Conservation (phyloP, 2,888 invertebrate species). For the Drosophila fungiperda region DNA sequence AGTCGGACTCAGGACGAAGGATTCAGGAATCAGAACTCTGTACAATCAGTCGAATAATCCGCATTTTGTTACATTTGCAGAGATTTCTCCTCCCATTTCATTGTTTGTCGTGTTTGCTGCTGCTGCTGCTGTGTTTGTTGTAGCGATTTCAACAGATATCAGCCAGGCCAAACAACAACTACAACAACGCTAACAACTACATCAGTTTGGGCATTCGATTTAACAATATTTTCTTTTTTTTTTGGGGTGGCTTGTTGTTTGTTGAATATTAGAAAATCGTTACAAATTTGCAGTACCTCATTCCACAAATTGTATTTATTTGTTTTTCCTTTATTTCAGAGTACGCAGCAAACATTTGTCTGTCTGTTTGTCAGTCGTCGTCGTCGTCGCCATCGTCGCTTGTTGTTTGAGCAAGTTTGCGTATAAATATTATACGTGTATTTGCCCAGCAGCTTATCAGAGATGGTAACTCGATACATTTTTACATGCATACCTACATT, state of each 20-base stretch:
- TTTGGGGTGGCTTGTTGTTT: constrained; percentile 69
- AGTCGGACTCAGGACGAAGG: neutral
- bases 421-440: constrained; percentile 81
- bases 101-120: constrained; percentile 25
- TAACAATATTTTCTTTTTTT: constrained; percentile 1
- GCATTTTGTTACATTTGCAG: constrained; percentile 80
- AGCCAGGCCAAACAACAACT: constrained; percentile 32
- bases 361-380: constrained; percentile 49
- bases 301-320: constrained; percentile 34
- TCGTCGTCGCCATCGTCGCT: constrained; percentile 9
- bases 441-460: constrained; percentile 85
- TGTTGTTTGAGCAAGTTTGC: constrained; percentile 80
- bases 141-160: constrained; percentile 80
- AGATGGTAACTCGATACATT: constrained; percentile 85
- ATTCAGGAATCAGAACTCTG: neutral
- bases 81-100: constrained; percentile 48
- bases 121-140: constrained; percentile 63
- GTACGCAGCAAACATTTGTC: constrained; percentile 2
- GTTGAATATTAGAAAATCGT: constrained; percentile 83
- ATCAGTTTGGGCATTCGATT: constrained; percentile 27
- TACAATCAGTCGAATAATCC: constrained; percentile 65
- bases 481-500: constrained; percentile 37
- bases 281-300: constrained; percentile 73
- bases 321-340: constrained; percentile 62
- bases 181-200: constrained; percentile 1